These are phyloP conservation scores for Corythoichthys intestinalis DNA, from an alignment of 2,113 vertebrate species.

Conservation along the genomic window DNA sequence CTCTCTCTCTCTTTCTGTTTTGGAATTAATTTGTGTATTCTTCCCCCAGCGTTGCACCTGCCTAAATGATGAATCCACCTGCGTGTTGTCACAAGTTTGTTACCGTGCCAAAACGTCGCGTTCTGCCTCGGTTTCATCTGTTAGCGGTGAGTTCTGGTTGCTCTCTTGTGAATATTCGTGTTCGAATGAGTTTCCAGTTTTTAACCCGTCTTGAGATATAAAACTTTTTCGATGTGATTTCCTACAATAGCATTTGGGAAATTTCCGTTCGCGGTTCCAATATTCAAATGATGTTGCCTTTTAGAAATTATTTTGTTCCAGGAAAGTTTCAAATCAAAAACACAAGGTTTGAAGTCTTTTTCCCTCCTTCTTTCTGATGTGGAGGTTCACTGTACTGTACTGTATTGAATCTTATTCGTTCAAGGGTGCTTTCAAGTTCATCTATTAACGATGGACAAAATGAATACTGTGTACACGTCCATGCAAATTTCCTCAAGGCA, in stretches of 20 bases:
- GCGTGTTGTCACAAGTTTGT: neutral
- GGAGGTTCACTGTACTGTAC: neutral
- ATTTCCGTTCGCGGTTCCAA: too few relatives aligned
- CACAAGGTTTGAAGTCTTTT: neutral
- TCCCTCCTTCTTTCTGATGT: neutral
- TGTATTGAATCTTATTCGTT: neutral
- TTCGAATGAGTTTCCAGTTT: neutral
- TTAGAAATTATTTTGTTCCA: too few relatives aligned
- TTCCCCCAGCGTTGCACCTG: neutral
- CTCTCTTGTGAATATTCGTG: neutral
- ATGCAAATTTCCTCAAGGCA: slow-evolving; percentile 11
- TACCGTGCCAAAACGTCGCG: neutral
- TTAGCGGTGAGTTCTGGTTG: neutral
- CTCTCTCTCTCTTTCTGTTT: neutral
- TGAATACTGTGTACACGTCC: slow-evolving; percentile 24
- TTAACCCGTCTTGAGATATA: neutral
- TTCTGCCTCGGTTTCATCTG: neutral
- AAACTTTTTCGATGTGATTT: neutral
- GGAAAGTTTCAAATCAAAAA: too few relatives aligned
- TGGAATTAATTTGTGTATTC: neutral
- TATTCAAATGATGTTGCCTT: too few relatives aligned
- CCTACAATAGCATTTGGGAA: too few relatives aligned
- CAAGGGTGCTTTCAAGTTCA: neutral
- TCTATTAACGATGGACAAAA: slow-evolving; percentile 16
- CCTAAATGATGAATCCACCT: neutral